A percentile compares a stretch with the other conserved stretches of the same genome.
Conservation (phyloP, 2,113 vertebrate species). For the Willisornis vidua region DNA sequence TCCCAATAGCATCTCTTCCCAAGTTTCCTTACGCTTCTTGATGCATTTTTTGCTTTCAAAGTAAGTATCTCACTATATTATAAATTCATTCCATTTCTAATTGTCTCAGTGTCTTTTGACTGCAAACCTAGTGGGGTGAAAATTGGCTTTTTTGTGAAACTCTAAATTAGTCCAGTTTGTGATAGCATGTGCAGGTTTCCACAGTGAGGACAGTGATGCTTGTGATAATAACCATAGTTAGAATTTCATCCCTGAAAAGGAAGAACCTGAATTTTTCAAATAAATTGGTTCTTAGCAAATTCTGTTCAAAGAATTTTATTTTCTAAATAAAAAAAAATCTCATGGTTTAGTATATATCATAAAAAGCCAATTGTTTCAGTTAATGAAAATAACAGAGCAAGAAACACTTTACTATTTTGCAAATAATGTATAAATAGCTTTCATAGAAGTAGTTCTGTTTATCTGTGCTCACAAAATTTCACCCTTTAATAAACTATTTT, state of each 20-base stretch:
- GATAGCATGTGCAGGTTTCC: neutral
- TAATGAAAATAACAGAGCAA: neutral
- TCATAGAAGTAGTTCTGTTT: neutral
- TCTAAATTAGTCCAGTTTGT: neutral
- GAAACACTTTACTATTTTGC: neutral
- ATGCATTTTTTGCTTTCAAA: neutral
- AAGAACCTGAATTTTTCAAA: neutral
- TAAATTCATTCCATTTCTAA: neutral
- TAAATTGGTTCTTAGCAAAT: neutral
- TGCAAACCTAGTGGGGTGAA: neutral
- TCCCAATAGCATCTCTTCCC: neutral
- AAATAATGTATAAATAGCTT: neutral
- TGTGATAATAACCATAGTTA: neutral
- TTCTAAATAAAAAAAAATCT: neutral
- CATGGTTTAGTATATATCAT: neutral
- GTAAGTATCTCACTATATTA: neutral
- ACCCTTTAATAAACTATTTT: neutral
- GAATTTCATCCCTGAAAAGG: neutral
- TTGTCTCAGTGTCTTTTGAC: neutral
- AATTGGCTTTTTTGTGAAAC: neutral
- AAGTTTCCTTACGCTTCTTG: neutral
- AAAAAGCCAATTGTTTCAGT: neutral
- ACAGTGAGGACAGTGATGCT: neutral
- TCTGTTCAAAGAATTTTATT: neutral
- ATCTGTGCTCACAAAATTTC: neutral